These are phyloP conservation scores for Megalops cyprinoides DNA, from an alignment of 2,797 vertebrate genomes.

Conservation along the genomic window DNA sequence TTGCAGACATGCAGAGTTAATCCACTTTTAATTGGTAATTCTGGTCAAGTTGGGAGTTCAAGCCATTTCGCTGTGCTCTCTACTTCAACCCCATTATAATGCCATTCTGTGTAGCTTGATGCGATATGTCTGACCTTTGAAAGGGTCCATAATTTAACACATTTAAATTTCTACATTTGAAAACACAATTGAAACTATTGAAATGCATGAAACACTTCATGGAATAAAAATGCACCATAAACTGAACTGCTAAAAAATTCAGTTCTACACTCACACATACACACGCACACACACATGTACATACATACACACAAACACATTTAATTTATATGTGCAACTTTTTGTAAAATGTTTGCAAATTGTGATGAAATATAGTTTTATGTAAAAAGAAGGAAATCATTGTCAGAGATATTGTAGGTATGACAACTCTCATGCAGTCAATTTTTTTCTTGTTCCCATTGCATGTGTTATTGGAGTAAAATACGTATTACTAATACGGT, in stretches of 20 bases:
- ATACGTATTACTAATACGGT: too few species aligned
- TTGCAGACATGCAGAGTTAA: slow-evolving; percentile 37
- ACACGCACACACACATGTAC: too few species aligned
- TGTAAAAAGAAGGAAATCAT: too few species aligned
- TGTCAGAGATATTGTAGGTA: too few species aligned
- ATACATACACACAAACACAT: too few species aligned
- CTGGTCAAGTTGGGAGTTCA: slow-evolving; percentile 28
- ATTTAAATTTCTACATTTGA: not conserved
- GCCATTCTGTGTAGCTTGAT: not conserved
- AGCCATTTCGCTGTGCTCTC: not conserved
- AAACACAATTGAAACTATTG: not conserved
- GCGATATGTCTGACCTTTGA: slow-evolving; percentile 1
- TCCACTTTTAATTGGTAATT: slow-evolving; percentile 38
- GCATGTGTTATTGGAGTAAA: not conserved
- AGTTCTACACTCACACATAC: not conserved
- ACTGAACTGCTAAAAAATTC: not conserved
- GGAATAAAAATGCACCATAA: not conserved
- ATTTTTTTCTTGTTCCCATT: not conserved
- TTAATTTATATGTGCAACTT: too few species aligned
- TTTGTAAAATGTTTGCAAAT: too few species aligned
- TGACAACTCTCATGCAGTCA: not conserved
- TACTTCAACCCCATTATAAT: slow-evolving; percentile 12
- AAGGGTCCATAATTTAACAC: slow-evolving; percentile 19
- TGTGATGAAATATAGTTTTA: not conserved
- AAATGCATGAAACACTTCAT: not conserved